Evolutionary conservation across 2,888 invertebrate genomes (phyloP), one percentile per base, ranked within the genome.

Genomic region (Tiphia femorata): DNA sequence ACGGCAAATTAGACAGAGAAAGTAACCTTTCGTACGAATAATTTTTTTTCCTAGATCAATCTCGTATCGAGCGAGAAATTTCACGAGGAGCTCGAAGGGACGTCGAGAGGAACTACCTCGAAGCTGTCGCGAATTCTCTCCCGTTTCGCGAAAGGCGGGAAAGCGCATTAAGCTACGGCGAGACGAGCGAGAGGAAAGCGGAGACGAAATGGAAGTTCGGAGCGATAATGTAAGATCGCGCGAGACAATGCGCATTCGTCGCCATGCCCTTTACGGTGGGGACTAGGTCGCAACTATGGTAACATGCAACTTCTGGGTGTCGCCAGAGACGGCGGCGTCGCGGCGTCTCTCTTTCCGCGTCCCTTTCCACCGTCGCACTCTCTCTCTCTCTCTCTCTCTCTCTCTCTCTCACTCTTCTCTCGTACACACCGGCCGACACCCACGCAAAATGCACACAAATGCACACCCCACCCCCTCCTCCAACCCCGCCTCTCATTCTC

Each of bases 121-220:
- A n/a, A n/a, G n/a, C n/a, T n/a, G n/a, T n/a, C n/a, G n/a, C n/a
- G n/a, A n/a, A n/a, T n/a, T n/a, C n/a, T n/a, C n/a, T n/a, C n/a
- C n/a, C n/a, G n/a, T n/a, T n/a, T 33, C 33, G 12, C 12, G 7
- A 29, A 7, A n/a, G n/a, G n/a, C 33, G 33, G 6, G 33, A 33
- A 30, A 3, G 5, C n/a, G 33, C 33, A 33, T 33, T 33, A 7
- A 33, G 33, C 33, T n/a, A 2, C 33, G 33, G 12, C 33, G 8
- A n/a, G n/a, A n/a, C n/a, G n/a, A n/a, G n/a, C n/a, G n/a, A n/a
- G n/a, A n/a, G n/a, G n/a, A n/a, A n/a, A n/a, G n/a, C n/a, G n/a
- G 33, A 10, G 5, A n/a, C 20, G 41, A 57, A 60, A 53, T 38
- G 42, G 43, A 56, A 61, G 62, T 53, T 62, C 50, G 27, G 6